Evolutionary conservation across 1,140 invertebrate genomes (phyloP).

Genomic region (Brachionus angularis): DNA sequence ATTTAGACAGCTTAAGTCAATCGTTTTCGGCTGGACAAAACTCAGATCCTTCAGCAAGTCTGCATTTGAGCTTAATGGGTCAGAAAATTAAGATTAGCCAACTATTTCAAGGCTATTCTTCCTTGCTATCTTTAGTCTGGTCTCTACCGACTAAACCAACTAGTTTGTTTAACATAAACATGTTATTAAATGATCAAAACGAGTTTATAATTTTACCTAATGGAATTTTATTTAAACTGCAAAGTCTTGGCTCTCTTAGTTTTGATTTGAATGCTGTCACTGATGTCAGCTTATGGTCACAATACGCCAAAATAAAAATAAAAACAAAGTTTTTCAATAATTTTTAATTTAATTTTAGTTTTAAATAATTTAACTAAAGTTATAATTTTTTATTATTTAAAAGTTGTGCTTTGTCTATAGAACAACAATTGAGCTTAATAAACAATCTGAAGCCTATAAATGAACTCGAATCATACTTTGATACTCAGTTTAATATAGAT

Average conservation of each 20-base stretch:
- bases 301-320: constrained; percentile 17
- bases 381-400: too few species aligned
- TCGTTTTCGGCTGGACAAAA: too few species aligned
- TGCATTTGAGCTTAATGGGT: constrained; percentile 28
- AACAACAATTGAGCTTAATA: constrained; percentile 19
- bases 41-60: neutral
- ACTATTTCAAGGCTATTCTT: neutral
- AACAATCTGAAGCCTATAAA: constrained; percentile 2
- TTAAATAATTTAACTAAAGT: too few species aligned
- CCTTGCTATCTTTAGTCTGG: constrained; percentile 10
- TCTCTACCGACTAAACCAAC: constrained; percentile 3
- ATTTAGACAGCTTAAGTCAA: neutral
- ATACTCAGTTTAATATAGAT: constrained; percentile 20
- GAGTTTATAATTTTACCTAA: constrained; percentile 15
- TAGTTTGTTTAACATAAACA: constrained; percentile 2
- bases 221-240: neutral
- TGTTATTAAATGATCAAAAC: constrained; percentile 25
- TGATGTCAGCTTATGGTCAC: constrained; percentile 24
- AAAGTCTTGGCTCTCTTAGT: neutral
- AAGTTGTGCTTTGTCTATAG: too few species aligned
- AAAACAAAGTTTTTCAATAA: too few species aligned
- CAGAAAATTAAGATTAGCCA: constrained; percentile 6
- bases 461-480: neutral
- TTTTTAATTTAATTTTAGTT: too few species aligned
- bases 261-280: neutral